Conservation (phyloP, 2,888 invertebrate species). For the Pandemis cinnamomeana region DNA sequence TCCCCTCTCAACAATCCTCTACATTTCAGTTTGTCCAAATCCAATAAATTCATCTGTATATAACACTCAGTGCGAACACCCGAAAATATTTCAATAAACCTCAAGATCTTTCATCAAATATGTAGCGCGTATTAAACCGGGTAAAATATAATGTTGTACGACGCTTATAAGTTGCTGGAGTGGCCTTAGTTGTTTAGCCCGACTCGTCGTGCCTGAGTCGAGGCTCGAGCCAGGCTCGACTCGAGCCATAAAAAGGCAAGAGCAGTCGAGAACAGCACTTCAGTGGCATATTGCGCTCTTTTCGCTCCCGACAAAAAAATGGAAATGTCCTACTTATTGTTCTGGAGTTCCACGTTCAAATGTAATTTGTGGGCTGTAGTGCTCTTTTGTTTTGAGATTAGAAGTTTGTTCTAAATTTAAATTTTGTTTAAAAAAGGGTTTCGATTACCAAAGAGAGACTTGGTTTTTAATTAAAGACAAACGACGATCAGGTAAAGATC, state of each 20-base stretch:
- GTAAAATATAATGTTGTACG: conserved; percentile 44
- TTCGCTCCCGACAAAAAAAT: conserved; percentile 56
- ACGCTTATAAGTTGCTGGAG: conserved; percentile 62
- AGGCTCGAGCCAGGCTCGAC: conserved; percentile 48
- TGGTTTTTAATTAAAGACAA: too few species aligned
- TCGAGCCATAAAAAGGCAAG: conserved; percentile 61
- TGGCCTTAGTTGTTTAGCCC: conserved; percentile 68
- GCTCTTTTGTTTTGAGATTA: conserved; percentile 23
- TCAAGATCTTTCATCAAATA: conserved; percentile 36
- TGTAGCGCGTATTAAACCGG: conserved; percentile 43
- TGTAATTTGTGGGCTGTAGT: conserved; percentile 50
- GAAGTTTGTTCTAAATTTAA: neutral
- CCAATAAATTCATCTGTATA: neutral
- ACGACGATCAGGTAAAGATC: too few species aligned
- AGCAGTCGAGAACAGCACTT: conserved; percentile 57
- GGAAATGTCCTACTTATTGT: conserved; percentile 55
- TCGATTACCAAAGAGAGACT: neutral
- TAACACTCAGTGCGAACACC: neutral
- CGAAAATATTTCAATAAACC: conserved; percentile 42
- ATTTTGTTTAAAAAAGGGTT: conserved; percentile 1
- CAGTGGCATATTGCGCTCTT: conserved; percentile 68
- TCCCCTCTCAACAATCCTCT: neutral
- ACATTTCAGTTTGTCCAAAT: neutral
- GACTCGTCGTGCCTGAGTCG: conserved; percentile 52
- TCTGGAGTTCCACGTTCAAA: conserved; percentile 54